Conservation (phyloP, 30 jellyfish, hydroid and myxozoan genomes). For the Aurelia sp. region DNA sequence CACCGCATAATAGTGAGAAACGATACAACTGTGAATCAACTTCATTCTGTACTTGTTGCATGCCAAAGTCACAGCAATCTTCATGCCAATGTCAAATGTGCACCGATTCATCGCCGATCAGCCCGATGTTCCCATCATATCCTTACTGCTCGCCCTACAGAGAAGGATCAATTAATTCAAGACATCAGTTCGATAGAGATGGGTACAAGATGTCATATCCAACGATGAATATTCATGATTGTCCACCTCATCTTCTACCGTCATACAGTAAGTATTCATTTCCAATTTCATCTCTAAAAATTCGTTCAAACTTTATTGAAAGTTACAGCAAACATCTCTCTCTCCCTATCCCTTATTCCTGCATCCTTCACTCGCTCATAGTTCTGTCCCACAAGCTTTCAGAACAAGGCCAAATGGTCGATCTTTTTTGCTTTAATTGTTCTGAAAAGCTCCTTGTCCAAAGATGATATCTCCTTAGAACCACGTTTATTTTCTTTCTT, state of each 20-base stretch:
- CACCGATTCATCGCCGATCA: constrained; percentile 67
- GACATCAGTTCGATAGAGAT: constrained; percentile 76
- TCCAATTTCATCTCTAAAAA: too few relatives aligned
- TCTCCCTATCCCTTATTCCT: too few relatives aligned
- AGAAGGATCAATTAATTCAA: constrained; percentile 46
- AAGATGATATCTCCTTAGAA: too few relatives aligned
- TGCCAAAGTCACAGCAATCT: constrained; percentile 79
- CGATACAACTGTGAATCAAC: constrained; percentile 49
- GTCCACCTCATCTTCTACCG: constrained; percentile 76
- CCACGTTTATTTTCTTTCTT: too few relatives aligned
- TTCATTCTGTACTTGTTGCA: constrained; percentile 89
- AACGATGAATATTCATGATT: constrained; percentile 55
- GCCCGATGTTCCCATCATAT: constrained; percentile 80
- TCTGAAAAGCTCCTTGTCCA: too few relatives aligned
- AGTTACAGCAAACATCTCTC: too few relatives aligned
- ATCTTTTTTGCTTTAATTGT: too few relatives aligned
- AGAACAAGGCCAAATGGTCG: too few relatives aligned
- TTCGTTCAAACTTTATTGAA: neutral
- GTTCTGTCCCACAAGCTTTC: too few relatives aligned
- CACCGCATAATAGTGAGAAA: constrained; percentile 43
- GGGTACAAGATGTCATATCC: constrained; percentile 63
- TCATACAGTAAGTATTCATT: constrained; percentile 69
- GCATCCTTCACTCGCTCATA: too few relatives aligned
- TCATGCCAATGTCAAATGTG: constrained; percentile 73
- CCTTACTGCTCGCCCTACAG: constrained; percentile 67